Percentiles rank a stretch among this genome's conserved stretches.
Conservation (phyloP, 2,113 vertebrate genomes). For the Toxotes jaculatrix region DNA sequence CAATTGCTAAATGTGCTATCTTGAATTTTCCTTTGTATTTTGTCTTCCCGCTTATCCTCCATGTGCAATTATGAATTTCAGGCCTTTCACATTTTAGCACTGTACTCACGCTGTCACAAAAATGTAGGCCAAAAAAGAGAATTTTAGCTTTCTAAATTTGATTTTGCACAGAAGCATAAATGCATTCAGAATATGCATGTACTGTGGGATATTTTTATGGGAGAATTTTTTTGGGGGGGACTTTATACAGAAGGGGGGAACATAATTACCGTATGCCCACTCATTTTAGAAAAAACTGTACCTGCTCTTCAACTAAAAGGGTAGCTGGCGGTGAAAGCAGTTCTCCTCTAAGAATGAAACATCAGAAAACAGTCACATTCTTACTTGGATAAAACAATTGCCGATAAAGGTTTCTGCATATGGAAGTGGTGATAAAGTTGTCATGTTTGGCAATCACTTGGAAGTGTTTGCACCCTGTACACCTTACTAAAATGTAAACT, state of each 20-base stretch:
- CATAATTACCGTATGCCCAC: conserved; percentile 35
- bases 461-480: conserved; percentile 4
- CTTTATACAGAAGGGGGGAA: conserved; percentile 22
- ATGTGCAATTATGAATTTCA: conserved; percentile 37
- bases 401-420: conserved; percentile 14
- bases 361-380: conserved; percentile 25
- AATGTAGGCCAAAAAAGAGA: conserved; percentile 19
- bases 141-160: conserved; percentile 32
- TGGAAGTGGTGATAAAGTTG: conserved; percentile 8
- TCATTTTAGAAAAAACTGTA: conserved; percentile 30
- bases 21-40: conserved; percentile 26
- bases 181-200: conserved; percentile 31
- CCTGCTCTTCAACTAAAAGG: conserved; percentile 17
- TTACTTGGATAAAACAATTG: conserved; percentile 21
- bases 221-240: background rate
- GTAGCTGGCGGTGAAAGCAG: conserved; percentile 4
- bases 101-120: conserved; percentile 13
- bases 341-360: conserved; percentile 10
- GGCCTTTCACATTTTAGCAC: conserved; percentile 34
- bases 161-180: conserved; percentile 16
- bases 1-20: conserved; percentile 23
- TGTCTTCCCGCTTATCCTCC: conserved; percentile 28
- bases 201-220: conserved; percentile 27
- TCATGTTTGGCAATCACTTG: conserved; percentile 27
- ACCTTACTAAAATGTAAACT: conserved; percentile 21